Conservation (phyloP, 1,140 invertebrate species). For the Saccostrea cuccullata region DNA sequence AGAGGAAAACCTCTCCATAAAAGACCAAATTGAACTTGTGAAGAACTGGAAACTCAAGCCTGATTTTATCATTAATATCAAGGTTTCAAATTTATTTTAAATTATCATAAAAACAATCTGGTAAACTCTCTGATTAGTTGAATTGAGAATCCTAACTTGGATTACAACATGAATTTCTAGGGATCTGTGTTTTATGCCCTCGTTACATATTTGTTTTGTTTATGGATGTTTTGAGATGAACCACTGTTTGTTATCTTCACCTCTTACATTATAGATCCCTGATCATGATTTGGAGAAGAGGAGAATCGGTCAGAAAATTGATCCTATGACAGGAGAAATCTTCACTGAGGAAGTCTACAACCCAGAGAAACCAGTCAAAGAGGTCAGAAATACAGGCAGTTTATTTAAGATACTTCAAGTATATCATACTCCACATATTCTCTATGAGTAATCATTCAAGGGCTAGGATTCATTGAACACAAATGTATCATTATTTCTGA, state of each 20-base stretch:
- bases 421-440: neutral
- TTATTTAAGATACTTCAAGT: neutral
- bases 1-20: conserved; percentile 74
- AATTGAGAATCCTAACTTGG: too few relatives aligned
- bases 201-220: too few relatives aligned
- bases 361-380: conserved; percentile 71
- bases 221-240: too few relatives aligned
- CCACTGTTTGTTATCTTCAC: neutral
- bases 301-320: conserved; percentile 73
- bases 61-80: conserved; percentile 78
- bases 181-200: too few relatives aligned
- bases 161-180: too few relatives aligned
- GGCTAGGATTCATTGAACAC: too few relatives aligned
- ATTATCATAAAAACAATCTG: conserved; percentile 12
- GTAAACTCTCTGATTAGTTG: too few relatives aligned
- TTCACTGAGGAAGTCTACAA: conserved; percentile 76
- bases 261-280: conserved; percentile 72
- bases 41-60: conserved; percentile 78
- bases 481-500: too few relatives aligned
- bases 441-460: neutral
- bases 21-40: conserved; percentile 77
- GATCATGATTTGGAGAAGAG: conserved; percentile 76
- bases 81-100: conserved; percentile 67
- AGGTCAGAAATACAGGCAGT: conserved; percentile 53
- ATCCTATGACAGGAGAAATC: conserved; percentile 74